phyloP scores from a whole-genome alignment of 2,113 vertebrate species.

The Phalacrocorax pelagicus region DNA sequence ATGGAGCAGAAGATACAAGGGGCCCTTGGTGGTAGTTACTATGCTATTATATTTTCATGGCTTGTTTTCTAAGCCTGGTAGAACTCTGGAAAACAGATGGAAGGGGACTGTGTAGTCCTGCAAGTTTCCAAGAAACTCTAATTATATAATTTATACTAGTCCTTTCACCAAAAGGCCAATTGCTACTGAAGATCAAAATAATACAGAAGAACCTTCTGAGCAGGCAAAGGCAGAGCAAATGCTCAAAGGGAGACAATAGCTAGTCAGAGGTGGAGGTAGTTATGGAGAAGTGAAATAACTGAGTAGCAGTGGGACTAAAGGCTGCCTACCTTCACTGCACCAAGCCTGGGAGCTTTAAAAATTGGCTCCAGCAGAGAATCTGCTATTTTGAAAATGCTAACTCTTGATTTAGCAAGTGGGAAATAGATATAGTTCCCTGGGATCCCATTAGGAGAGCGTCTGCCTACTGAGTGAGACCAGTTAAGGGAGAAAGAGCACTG shows the following conservation, averaged over 20 bases:
- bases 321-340: background rate
- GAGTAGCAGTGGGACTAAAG: background rate
- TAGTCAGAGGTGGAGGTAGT: background rate
- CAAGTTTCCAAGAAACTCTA: background rate
- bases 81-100: constrained; percentile 6
- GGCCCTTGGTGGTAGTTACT: background rate
- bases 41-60: background rate
- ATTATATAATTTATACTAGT: background rate
- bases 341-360: background rate
- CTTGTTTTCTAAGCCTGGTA: background rate
- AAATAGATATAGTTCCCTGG: background rate
- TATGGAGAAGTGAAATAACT: background rate
- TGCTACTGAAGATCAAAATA: background rate
- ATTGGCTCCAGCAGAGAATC: background rate
- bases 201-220: background rate
- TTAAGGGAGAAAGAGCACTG: background rate
- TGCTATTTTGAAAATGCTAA: background rate
- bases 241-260: background rate
- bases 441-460: background rate
- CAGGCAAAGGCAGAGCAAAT: background rate
- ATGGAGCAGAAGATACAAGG: background rate
- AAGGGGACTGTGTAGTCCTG: background rate
- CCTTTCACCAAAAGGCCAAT: background rate
- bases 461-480: background rate
- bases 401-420: background rate